These are phyloP conservation scores for Odontothrips loti DNA, from an alignment of 2,888 invertebrate genomes.

Conservation along the genomic window DNA sequence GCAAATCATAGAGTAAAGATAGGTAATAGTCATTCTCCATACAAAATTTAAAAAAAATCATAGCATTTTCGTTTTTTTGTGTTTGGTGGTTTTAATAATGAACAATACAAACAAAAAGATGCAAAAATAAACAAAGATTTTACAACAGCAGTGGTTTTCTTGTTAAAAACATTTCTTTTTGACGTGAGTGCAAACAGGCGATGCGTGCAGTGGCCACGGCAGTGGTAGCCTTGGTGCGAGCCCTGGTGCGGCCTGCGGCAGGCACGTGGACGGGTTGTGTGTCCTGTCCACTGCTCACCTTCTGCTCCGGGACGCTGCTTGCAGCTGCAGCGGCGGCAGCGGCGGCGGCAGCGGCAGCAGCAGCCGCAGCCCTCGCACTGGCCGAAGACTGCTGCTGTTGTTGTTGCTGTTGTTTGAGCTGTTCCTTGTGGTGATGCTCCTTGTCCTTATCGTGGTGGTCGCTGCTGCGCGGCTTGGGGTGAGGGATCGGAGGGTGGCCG, in stretches of 20 bases:
- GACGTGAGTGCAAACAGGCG: neutral
- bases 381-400: slow-evolving; percentile 37
- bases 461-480: slow-evolving; percentile 32
- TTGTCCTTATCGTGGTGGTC: slow-evolving; percentile 29
- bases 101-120: neutral
- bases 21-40: too few species aligned
- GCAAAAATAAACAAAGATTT: neutral
- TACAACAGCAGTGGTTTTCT: too few species aligned
- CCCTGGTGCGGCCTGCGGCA: neutral
- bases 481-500: slow-evolving; percentile 33
- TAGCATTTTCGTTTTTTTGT: too few species aligned
- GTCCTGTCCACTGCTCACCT: neutral
- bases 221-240: neutral
- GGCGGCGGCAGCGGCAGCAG: slow-evolving; percentile 33
- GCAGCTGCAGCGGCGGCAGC: slow-evolving; percentile 34
- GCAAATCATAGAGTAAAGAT: too few species aligned
- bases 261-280: neutral
- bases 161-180: too few species aligned
- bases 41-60: too few species aligned
- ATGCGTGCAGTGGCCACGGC: neutral
- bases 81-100: neutral
- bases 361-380: slow-evolving; percentile 32
- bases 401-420: neutral
- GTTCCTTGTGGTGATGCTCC: neutral
- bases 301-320: slow-evolving; percentile 31